Evolutionary conservation across 2,888 invertebrate species (phyloP).

Genomic region (Megamerina dolium): DNA sequence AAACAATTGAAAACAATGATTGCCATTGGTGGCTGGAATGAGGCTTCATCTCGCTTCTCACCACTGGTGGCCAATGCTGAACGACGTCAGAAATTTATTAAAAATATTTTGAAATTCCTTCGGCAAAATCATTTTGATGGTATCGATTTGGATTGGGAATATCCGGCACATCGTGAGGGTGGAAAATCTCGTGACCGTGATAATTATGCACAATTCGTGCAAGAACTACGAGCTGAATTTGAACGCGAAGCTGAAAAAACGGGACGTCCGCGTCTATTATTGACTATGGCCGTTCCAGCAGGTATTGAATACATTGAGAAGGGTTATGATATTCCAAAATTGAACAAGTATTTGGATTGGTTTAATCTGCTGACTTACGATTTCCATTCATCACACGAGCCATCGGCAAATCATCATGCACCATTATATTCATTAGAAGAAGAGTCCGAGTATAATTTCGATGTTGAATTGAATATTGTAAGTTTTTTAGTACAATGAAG

Average conservation of each 20-base stretch:
- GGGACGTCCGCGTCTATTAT: constrained; percentile 68
- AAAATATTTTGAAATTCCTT: constrained; percentile 78
- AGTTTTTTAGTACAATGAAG: no score
- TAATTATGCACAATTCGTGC: constrained; percentile 81
- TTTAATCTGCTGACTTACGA: constrained; percentile 88
- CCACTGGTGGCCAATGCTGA: constrained; percentile 78
- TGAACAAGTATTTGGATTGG: constrained; percentile 86
- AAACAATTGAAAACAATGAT: constrained; percentile 84
- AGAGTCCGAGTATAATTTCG: constrained; percentile 79
- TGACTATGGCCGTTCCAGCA: constrained; percentile 92
- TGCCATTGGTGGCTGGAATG: constrained; percentile 92
- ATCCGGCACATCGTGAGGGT: constrained; percentile 54
- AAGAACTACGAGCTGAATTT: constrained; percentile 84
- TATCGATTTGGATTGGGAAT: constrained; percentile 84
- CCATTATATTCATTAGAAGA: constrained; percentile 75
- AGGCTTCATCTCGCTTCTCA: constrained; percentile 80
- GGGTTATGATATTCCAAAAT: constrained; percentile 82
- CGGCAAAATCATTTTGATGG: constrained; percentile 91
- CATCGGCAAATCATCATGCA: constrained; percentile 85
- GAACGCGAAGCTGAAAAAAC: constrained; percentile 79
- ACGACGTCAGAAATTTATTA: constrained; percentile 72
- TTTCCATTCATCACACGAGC: constrained; percentile 88
- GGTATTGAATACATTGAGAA: constrained; percentile 90
- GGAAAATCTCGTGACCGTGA: constrained; percentile 74
- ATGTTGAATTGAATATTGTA: constrained; percentile 82